These are phyloP conservation scores for Balaeniceps rex DNA, from an alignment of 2,113 vertebrate species.

Conservation along the genomic window DNA sequence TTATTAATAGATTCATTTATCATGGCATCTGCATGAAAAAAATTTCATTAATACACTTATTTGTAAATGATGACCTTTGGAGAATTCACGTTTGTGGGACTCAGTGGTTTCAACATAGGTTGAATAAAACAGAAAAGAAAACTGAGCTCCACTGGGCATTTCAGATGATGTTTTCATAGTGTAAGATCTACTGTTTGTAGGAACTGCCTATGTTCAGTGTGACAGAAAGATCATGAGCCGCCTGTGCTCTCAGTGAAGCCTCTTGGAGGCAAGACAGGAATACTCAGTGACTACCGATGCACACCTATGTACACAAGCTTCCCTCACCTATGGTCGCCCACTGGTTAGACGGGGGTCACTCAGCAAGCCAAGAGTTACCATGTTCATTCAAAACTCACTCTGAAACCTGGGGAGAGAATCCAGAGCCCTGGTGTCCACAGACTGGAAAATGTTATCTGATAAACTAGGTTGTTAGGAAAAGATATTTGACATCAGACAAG, in stretches of 20 bases:
- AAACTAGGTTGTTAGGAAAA: background rate
- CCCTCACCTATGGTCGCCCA: fast-evolving
- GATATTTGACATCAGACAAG: background rate
- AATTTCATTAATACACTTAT: background rate
- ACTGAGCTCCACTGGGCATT: background rate
- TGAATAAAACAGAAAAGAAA: background rate
- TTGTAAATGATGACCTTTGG: background rate
- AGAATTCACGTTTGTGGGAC: background rate
- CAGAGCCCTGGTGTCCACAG: background rate
- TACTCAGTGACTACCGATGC: background rate
- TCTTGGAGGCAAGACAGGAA: background rate
- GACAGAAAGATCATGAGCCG: background rate
- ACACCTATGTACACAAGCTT: background rate
- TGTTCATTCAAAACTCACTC: background rate
- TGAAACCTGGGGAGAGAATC: background rate
- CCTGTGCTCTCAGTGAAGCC: background rate
- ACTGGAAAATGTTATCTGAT: background rate
- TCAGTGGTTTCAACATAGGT: background rate
- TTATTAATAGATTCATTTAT: background rate
- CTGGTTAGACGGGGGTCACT: background rate
- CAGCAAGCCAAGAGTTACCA: background rate
- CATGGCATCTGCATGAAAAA: background rate
- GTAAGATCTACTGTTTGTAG: background rate
- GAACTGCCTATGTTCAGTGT: background rate
- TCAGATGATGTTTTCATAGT: background rate